Evolutionary conservation across 2,797 vertebrate species (phyloP).

Genomic region (Onychomys torridus): DNA sequence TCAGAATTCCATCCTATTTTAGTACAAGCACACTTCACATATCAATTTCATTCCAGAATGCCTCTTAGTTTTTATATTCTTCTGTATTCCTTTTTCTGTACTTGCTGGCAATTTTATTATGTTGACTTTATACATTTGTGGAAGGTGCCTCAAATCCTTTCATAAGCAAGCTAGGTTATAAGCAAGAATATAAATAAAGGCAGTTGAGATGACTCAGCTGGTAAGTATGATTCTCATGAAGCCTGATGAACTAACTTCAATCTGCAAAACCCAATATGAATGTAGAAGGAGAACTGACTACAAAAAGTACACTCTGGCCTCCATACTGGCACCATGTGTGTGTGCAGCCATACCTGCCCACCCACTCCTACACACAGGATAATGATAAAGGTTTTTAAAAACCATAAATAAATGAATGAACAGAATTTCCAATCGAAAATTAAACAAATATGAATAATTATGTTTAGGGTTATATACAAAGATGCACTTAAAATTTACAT

Average conservation of each 20-base stretch:
- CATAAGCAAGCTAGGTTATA: neutral
- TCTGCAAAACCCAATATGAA: neutral
- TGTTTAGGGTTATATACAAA: neutral
- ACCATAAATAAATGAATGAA: slow-evolving; percentile 30
- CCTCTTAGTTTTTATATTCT: neutral
- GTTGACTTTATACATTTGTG: neutral
- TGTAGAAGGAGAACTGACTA: neutral
- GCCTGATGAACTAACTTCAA: neutral
- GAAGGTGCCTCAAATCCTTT: slow-evolving; percentile 12
- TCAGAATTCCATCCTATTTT: neutral
- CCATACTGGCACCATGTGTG: neutral
- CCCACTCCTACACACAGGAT: too few relatives aligned
- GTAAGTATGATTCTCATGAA: too few relatives aligned
- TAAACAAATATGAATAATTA: slow-evolving; percentile 20
- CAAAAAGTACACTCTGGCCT: neutral
- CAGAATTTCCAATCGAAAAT: slow-evolving; percentile 4
- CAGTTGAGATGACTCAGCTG: neutral
- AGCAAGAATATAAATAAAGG: neutral
- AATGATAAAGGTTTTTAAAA: neutral
- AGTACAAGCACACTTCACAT: neutral
- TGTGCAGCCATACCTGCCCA: too few relatives aligned
- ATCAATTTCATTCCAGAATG: neutral
- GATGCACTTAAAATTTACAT: neutral
- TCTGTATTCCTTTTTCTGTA: neutral
- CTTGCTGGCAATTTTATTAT: neutral